Percentiles rank a stretch among this genome's conserved stretches.
These are phyloP conservation scores for Carassius gibelio DNA, from an alignment of 2,113 vertebrate species.

Conservation along the genomic window DNA sequence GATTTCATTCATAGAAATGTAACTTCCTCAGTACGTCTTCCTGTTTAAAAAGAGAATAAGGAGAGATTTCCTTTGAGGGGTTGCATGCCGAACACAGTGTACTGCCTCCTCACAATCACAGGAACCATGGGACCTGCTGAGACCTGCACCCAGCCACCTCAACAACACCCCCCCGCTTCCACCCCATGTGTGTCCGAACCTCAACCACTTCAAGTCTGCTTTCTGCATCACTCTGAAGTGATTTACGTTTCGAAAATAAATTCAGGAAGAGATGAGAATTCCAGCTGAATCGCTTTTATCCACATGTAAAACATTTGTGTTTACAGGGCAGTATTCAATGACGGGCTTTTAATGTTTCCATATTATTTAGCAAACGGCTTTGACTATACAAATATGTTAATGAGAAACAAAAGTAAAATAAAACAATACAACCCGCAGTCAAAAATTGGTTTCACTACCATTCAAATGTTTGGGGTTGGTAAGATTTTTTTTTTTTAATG, in stretches of 20 bases:
- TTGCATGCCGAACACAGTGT: slow-evolving; percentile 74
- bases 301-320: neutral
- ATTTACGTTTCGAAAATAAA: slow-evolving; percentile 68
- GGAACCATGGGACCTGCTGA: slow-evolving; percentile 73
- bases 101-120: slow-evolving; percentile 76
- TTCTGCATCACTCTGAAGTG: slow-evolving; percentile 66
- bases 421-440: too few species aligned
- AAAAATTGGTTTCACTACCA: too few species aligned
- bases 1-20: slow-evolving; percentile 51
- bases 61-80: slow-evolving; percentile 75
- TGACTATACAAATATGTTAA: neutral
- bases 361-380: neutral
- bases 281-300: slow-evolving; percentile 59
- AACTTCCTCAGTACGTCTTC: slow-evolving; percentile 68
- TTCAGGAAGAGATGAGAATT: slow-evolving; percentile 67
- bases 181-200: neutral
- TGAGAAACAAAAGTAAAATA: neutral
- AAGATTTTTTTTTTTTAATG: too few species aligned
- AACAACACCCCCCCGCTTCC: neutral
- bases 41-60: slow-evolving; percentile 75
- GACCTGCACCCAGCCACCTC: slow-evolving; percentile 42
- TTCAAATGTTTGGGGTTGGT: too few species aligned
- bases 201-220: slow-evolving; percentile 63
- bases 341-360: neutral
- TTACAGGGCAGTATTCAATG: neutral